These are phyloP conservation scores for Drosophila quinaria DNA, from an alignment of 2,888 invertebrate species.

Conservation along the genomic window DNA sequence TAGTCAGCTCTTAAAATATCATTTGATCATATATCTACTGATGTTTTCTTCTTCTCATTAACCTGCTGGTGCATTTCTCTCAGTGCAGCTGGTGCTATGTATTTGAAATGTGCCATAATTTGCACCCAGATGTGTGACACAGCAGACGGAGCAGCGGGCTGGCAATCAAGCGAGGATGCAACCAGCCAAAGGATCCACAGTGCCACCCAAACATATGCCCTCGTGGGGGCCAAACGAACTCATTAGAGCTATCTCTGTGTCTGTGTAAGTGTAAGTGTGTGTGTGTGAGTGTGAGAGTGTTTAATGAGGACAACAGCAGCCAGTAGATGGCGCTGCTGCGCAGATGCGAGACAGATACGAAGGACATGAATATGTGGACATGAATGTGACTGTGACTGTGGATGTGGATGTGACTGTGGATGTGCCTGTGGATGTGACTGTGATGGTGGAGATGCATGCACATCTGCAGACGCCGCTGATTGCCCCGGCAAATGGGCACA, in stretches of 20 bases:
- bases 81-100: conserved; percentile 59
- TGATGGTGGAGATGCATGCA: conserved; percentile 57
- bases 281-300: conserved; percentile 43
- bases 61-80: conserved; percentile 7
- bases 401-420: background rate
- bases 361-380: conserved; percentile 37
- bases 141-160: conserved; percentile 61
- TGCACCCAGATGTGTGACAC: conserved; percentile 81
- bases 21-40: no score
- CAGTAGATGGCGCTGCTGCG: conserved; percentile 57
- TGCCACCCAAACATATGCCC: conserved; percentile 67
- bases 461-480: conserved; percentile 78
- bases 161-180: conserved; percentile 75
- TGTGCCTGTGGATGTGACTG: conserved; percentile 9
- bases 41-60: no score
- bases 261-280: conserved; percentile 23
- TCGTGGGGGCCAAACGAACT: conserved; percentile 70
- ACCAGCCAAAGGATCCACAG: conserved; percentile 23
- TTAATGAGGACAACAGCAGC: conserved; percentile 68
- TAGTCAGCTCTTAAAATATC: no score
- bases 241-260: conserved; percentile 72
- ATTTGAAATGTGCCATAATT: conserved; percentile 81
- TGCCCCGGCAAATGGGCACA: conserved; percentile 54
- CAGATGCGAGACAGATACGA: conserved; percentile 67
- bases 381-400: conserved; percentile 23